Evolutionary conservation across 2,888 invertebrate species (phyloP).

Genomic region (Pammene aurita): DNA sequence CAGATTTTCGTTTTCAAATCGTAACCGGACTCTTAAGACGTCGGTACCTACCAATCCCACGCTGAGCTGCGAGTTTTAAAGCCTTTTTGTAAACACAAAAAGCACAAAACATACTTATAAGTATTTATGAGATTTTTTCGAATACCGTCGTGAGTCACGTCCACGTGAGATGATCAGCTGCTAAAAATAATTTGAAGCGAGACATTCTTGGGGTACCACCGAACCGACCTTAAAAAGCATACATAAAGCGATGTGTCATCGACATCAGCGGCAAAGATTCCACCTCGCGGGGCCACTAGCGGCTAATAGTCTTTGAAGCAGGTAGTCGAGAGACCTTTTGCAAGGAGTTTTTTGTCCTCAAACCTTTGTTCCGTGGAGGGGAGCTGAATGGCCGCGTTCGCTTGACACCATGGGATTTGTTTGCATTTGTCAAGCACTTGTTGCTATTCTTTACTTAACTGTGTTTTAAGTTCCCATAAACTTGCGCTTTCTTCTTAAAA

Average conservation of each 20-base stretch:
- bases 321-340: constrained; percentile 72
- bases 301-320: constrained; percentile 61
- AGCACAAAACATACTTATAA: constrained; percentile 28
- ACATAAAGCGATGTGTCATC: constrained; percentile 65
- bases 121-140: constrained; percentile 47
- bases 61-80: constrained; percentile 32
- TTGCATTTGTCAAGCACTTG: constrained; percentile 61
- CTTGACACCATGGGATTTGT: constrained; percentile 52
- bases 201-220: constrained; percentile 30
- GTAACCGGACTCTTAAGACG: too few relatives aligned
- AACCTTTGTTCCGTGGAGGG: constrained; percentile 59
- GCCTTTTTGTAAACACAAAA: constrained; percentile 43
- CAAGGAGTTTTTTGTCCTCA: constrained; percentile 64
- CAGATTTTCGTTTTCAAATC: too few relatives aligned
- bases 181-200: constrained; percentile 54
- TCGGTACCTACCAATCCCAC: constrained; percentile 22
- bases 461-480: constrained; percentile 40
- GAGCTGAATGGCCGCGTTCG: constrained; percentile 53
- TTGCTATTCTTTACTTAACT: constrained; percentile 50
- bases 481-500: constrained; percentile 38
- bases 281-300: constrained; percentile 53
- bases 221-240: constrained; percentile 47
- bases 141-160: constrained; percentile 54
- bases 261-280: constrained; percentile 51
- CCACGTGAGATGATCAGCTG: constrained; percentile 57